Conservation (phyloP, 2,888 invertebrate genomes). For the Caenorhabditis afra region DNA sequence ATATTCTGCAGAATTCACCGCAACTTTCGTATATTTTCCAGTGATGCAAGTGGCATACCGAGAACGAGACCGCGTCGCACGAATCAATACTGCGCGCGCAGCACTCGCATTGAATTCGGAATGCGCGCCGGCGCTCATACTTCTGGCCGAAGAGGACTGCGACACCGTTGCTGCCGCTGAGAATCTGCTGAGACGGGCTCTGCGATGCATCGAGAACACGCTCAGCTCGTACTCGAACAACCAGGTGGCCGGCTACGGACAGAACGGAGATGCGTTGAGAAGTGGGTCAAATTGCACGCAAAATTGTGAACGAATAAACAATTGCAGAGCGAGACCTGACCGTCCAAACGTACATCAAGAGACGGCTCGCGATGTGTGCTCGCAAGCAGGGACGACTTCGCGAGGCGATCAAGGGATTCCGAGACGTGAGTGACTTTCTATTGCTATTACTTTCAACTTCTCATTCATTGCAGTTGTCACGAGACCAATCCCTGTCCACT, state of each 20-base stretch:
- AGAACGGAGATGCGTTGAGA: constrained; percentile 43
- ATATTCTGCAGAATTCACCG: no score
- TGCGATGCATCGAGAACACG: constrained; percentile 88
- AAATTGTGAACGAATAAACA: not conserved
- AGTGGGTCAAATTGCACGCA: constrained; percentile 4
- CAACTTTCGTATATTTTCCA: constrained; percentile 73
- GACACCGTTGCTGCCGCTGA: constrained; percentile 88
- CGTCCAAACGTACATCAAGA: constrained; percentile 93
- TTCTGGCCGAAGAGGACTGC: constrained; percentile 96
- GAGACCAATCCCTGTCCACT: constrained; percentile 96
- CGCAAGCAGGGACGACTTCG: constrained; percentile 93
- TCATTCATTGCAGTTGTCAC: constrained; percentile 88
- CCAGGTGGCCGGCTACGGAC: constrained; percentile 36
- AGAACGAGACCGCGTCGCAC: constrained; percentile 91
- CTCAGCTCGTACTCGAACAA: constrained; percentile 37
- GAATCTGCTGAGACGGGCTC: constrained; percentile 85
- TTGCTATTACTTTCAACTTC: no score
- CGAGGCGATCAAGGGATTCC: constrained; percentile 96
- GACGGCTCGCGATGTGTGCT: constrained; percentile 97
- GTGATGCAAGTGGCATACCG: constrained; percentile 90
- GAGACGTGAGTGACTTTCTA: constrained; percentile 86
- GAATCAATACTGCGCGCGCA: constrained; percentile 92
- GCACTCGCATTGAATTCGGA: constrained; percentile 84
- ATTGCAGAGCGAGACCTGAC: constrained; percentile 89
- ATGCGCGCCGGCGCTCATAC: constrained; percentile 94